These are phyloP conservation scores for Nephrotoma guestfalica DNA, from an alignment of 2,888 invertebrate species.

Conservation along the genomic window DNA sequence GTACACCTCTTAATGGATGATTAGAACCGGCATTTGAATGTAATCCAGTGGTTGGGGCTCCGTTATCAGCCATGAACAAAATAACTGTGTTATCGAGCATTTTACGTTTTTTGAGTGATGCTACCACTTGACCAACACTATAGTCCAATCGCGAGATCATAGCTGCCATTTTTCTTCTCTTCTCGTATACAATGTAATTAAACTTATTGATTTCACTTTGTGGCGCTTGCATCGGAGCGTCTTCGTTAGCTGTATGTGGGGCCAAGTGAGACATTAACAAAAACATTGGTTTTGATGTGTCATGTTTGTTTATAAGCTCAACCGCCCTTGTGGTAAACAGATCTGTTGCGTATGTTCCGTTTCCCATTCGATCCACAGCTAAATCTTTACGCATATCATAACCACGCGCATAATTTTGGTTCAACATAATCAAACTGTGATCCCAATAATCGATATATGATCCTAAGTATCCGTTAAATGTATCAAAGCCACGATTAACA, in stretches of 20 bases:
- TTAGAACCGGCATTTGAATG: conserved; percentile 62
- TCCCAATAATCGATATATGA: conserved; percentile 71
- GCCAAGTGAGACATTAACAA: conserved; percentile 67
- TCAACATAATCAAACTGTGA: conserved; percentile 36
- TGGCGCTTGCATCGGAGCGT: conserved; percentile 55
- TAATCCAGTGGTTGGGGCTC: conserved; percentile 59
- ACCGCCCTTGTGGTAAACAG: conserved; percentile 50
- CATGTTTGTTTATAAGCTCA: conserved; percentile 43
- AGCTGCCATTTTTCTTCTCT: conserved; percentile 55
- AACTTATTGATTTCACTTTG: conserved; percentile 53
- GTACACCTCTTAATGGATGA: conserved; percentile 60
- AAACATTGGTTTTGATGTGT: conserved; percentile 50
- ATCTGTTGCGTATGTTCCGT: conserved; percentile 51
- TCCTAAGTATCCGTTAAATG: conserved; percentile 73
- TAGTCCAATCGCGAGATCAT: conserved; percentile 76
- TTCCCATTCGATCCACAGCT: conserved; percentile 36
- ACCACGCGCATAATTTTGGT: conserved; percentile 27
- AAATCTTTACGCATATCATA: conserved; percentile 38
- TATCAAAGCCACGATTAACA: conserved; percentile 58
- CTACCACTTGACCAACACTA: conserved; percentile 63
- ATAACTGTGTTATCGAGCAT: conserved; percentile 72
- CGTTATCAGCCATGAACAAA: conserved; percentile 79
- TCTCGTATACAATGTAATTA: conserved; percentile 46
- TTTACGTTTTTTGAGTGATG: conserved; percentile 45
- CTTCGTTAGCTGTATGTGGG: conserved; percentile 59